A percentile compares a stretch with the other conserved stretches of the same genome.
Evolutionary conservation across 2,888 invertebrate genomes (phyloP).

Genomic region (Drosophila siamana): DNA sequence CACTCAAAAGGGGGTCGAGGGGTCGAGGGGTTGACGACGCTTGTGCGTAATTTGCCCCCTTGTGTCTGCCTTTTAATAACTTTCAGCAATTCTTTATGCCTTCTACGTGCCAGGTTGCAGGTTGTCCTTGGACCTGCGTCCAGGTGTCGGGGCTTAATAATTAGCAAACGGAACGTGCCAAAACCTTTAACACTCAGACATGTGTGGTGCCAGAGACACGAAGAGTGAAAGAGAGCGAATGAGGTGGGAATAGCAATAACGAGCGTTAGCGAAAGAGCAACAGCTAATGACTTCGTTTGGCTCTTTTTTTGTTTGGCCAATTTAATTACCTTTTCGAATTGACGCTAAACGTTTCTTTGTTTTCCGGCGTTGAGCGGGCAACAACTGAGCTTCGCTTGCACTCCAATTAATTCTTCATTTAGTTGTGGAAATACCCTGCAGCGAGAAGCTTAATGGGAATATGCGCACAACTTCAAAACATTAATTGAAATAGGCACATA

Average conservation of each 20-base stretch:
- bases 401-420: conserved; percentile 26
- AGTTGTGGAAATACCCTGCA: conserved; percentile 9
- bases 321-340: conserved; percentile 26
- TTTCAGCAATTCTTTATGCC: conserved; percentile 70
- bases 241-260: background rate
- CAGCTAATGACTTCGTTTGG: conserved; percentile 12
- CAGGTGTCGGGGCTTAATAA: conserved; percentile 67
- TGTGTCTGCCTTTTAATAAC: conserved; percentile 67
- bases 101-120: conserved; percentile 65
- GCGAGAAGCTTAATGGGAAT: background rate
- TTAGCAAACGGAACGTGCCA: conserved; percentile 56
- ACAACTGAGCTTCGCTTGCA: conserved; percentile 28
- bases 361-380: conserved; percentile 1
- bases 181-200: conserved; percentile 30
- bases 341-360: conserved; percentile 16
- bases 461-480: too few species aligned
- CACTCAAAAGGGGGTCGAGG: background rate
- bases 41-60: conserved; percentile 35
- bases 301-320: background rate
- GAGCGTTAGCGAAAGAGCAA: background rate
- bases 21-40: conserved; percentile 1
- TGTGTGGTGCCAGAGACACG: conserved; percentile 15
- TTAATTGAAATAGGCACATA: too few species aligned
- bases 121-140: conserved; percentile 31
- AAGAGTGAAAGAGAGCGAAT: background rate